Percentiles rank a stretch among this genome's conserved stretches.
These are phyloP conservation scores for Megaceryle maxima DNA, from an alignment of 2,113 vertebrate species.

Conservation along the genomic window DNA sequence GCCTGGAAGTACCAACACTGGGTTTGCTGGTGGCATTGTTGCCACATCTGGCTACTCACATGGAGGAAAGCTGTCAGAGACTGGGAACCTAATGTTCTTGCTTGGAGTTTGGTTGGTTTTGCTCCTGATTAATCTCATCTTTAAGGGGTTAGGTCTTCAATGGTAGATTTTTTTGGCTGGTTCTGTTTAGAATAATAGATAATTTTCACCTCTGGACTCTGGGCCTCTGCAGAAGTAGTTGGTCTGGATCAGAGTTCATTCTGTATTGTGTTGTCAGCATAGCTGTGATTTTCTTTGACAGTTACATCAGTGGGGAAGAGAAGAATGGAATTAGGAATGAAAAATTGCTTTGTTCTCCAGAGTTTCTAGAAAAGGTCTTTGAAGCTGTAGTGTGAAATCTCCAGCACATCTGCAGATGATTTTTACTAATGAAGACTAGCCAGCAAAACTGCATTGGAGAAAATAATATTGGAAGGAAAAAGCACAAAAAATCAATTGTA, in stretches of 20 bases:
- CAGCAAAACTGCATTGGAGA: constrained; percentile 30
- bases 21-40: constrained; percentile 48
- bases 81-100: constrained; percentile 26
- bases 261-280: constrained; percentile 67
- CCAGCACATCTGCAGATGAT: constrained; percentile 29
- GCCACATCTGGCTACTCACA: constrained; percentile 12
- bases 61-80: neutral
- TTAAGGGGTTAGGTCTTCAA: constrained; percentile 52
- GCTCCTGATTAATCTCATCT: constrained; percentile 64
- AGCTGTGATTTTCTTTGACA: constrained; percentile 69
- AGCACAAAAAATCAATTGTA: constrained; percentile 39
- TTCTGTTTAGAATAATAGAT: constrained; percentile 70
- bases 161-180: constrained; percentile 20
- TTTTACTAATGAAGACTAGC: constrained; percentile 58
- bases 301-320: constrained; percentile 46
- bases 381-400: constrained; percentile 48
- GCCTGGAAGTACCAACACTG: neutral
- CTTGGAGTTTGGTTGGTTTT: constrained; percentile 63
- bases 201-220: constrained; percentile 62
- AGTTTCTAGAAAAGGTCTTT: constrained; percentile 59
- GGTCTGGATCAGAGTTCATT: constrained; percentile 57
- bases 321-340: constrained; percentile 74
- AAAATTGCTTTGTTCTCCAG: constrained; percentile 75
- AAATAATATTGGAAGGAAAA: constrained; percentile 35
- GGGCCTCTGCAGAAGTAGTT: constrained; percentile 52